Conservation (phyloP, 2,113 vertebrate species). For the Bubo blakistoni region DNA sequence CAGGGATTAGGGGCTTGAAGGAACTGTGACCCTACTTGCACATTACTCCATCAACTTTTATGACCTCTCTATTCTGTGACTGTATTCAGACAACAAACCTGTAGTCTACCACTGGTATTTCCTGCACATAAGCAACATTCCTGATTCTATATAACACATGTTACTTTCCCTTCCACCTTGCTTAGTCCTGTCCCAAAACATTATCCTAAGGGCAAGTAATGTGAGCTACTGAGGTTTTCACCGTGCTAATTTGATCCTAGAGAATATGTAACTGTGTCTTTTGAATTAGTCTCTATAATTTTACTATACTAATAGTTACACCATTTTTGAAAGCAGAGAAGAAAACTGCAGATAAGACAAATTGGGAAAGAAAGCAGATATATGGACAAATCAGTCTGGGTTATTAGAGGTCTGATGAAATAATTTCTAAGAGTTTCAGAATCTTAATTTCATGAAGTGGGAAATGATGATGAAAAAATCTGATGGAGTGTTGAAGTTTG, state of each 20-base stretch:
- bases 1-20: not conserved
- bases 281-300: not conserved
- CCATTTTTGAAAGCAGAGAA: not conserved
- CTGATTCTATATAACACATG: not conserved
- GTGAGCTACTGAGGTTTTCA: not conserved
- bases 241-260: not conserved
- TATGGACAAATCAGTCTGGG: not conserved
- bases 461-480: not conserved
- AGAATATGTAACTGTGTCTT: not conserved
- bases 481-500: not conserved
- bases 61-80: not conserved
- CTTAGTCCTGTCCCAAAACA: not conserved
- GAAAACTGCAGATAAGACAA: not conserved
- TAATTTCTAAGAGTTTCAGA: not conserved
- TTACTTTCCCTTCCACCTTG: not conserved
- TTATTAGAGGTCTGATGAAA: not conserved
- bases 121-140: not conserved
- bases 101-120: not conserved
- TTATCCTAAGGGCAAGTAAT: not conserved
- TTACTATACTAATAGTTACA: not conserved
- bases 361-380: not conserved
- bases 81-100: not conserved
- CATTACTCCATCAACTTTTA: not conserved
- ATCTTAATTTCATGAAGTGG: not conserved
- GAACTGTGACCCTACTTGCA: not conserved